These are phyloP conservation scores for Diadema setosum DNA, from an alignment of 35 echinoderm and acorn worm species.

Conservation along the genomic window DNA sequence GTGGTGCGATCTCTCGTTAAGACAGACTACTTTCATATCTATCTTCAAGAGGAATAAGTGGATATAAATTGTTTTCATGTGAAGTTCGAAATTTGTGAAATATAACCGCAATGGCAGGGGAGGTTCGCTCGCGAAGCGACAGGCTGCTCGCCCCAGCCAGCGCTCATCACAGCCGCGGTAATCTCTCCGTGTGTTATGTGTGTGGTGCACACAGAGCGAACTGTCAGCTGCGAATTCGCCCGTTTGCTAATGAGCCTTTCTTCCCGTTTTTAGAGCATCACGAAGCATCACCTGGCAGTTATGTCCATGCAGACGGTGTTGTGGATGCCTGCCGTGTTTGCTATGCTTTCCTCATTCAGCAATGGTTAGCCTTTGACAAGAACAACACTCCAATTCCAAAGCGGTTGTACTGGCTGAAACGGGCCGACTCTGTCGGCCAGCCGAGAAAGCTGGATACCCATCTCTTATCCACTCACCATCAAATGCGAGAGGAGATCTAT, in stretches of 20 bases:
- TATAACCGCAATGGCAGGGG: slow-evolving; percentile 1
- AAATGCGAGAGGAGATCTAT: slow-evolving; percentile 66
- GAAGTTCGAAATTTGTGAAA: not conserved
- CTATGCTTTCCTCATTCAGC: slow-evolving; percentile 87
- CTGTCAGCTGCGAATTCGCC: slow-evolving; percentile 67
- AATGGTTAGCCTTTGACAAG: slow-evolving; percentile 91
- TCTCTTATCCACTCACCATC: slow-evolving; percentile 34
- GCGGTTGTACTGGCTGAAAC: slow-evolving; percentile 91
- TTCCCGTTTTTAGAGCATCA: slow-evolving; percentile 98
- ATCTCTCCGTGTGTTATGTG: slow-evolving; percentile 71
- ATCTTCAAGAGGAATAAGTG: not conserved
- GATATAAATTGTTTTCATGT: not conserved
- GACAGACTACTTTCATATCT: not conserved
- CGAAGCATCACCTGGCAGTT: slow-evolving; percentile 49
- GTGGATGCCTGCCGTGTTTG: slow-evolving; percentile 87
- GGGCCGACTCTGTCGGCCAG: slow-evolving; percentile 54
- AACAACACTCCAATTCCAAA: slow-evolving; percentile 92
- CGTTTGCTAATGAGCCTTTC: slow-evolving; percentile 82
- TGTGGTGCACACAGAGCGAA: slow-evolving; percentile 84
- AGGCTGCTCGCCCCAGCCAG: not conserved
- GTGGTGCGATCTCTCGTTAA: not conserved
- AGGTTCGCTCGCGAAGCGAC: not conserved
- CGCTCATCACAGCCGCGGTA: not conserved
- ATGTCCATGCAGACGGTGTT: slow-evolving; percentile 55
- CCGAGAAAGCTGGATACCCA: slow-evolving; percentile 61